These are phyloP conservation scores for Thripadectes ignobilis DNA, from an alignment of 2,797 vertebrate genomes.

Conservation along the genomic window DNA sequence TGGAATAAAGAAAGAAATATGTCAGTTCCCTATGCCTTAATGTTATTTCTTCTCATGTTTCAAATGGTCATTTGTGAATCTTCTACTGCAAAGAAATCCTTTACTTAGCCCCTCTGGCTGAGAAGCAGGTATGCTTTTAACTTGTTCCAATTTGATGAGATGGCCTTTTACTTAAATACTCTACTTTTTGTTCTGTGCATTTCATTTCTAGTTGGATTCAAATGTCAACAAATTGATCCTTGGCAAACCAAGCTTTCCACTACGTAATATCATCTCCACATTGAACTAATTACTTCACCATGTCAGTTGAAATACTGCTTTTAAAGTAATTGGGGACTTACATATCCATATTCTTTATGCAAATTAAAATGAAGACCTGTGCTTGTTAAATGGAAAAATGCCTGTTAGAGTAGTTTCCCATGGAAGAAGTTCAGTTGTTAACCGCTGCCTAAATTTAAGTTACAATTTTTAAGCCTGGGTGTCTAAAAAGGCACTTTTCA, in stretches of 20 bases:
- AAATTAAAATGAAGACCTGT: conserved; percentile 68
- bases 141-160: conserved; percentile 15
- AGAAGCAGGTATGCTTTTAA: not conserved
- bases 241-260: conserved; percentile 70
- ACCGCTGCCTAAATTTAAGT: not conserved
- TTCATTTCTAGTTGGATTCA: conserved; percentile 33
- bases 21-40: not conserved
- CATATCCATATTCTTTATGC: conserved; percentile 63
- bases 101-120: not conserved
- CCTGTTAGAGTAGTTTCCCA: not conserved
- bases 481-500: not conserved
- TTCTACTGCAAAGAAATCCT: not conserved
- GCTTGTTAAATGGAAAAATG: conserved; percentile 38
- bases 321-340: conserved; percentile 74
- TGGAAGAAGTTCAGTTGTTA: not conserved
- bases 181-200: conserved; percentile 6
- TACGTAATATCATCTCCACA: conserved; percentile 45
- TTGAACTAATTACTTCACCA: conserved; percentile 63
- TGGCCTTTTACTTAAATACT: conserved; percentile 15
- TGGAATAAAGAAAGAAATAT: not conserved
- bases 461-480: not conserved
- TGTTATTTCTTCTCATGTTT: not conserved
- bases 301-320: conserved; percentile 61
- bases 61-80: not conserved
- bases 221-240: conserved; percentile 61